phyloP scores from a whole-genome alignment of 2,888 invertebrate genomes.

The Tanaodytes sp. region DNA sequence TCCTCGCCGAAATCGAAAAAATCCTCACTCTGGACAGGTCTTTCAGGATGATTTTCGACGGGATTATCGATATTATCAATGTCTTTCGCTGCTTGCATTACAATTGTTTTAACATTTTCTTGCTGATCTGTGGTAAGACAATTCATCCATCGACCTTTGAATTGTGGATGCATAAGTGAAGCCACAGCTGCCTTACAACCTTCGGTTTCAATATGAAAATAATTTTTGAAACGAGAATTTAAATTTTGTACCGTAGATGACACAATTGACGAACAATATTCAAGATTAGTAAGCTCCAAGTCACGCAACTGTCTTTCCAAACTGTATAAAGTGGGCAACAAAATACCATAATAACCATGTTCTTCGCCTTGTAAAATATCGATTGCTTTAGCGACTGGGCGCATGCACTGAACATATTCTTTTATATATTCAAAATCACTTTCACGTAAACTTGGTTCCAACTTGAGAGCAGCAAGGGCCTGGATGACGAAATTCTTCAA shows the following conservation, averaged over 20 bases:
- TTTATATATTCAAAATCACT: neutral
- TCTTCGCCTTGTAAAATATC: neutral
- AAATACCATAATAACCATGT: neutral
- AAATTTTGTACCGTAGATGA: too few relatives aligned
- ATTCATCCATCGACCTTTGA: neutral
- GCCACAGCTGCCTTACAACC: neutral
- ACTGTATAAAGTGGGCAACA: neutral
- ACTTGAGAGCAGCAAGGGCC: neutral
- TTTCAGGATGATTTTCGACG: neutral
- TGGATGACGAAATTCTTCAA: neutral
- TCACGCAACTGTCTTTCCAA: neutral
- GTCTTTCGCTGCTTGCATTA: too few relatives aligned
- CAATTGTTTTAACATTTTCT: conserved; percentile 3
- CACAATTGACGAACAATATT: too few relatives aligned
- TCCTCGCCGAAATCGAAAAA: too few relatives aligned
- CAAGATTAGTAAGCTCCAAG: too few relatives aligned
- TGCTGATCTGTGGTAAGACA: neutral
- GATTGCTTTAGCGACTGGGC: neutral
- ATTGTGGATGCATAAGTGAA: neutral
- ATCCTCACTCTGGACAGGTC: neutral
- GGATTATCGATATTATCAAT: too few relatives aligned
- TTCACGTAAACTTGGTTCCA: neutral
- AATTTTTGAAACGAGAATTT: neutral
- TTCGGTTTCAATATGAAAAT: neutral
- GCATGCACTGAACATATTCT: neutral